Evolutionary conservation across 2,888 invertebrate species (phyloP).

Genomic region (Cinara cedri): DNA sequence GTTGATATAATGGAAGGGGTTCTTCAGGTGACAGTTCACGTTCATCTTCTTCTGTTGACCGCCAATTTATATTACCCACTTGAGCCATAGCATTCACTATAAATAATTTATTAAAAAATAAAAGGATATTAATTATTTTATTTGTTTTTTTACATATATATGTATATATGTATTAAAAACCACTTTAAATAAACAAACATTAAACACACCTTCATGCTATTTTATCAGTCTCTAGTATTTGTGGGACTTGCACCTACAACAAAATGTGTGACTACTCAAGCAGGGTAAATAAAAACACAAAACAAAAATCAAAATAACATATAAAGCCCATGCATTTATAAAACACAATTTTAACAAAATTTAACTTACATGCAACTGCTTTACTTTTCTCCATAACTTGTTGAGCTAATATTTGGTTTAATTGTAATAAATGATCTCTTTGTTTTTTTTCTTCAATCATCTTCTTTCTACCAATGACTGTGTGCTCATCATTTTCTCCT

Average conservation of each 20-base stretch:
- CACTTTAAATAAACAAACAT: conserved; percentile 11
- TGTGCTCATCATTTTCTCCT: conserved; percentile 60
- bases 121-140: conserved; percentile 3
- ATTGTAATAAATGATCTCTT: conserved; percentile 84
- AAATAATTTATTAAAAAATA: conserved; percentile 47
- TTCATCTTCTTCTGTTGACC: conserved; percentile 67
- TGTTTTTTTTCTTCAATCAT: conserved; percentile 84
- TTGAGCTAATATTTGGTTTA: conserved; percentile 90
- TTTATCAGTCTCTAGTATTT: conserved; percentile 55
- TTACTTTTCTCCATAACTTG: conserved; percentile 95
- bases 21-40: conserved; percentile 74
- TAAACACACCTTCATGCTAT: conserved; percentile 53
- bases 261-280: conserved; percentile 55
- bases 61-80: conserved; percentile 68
- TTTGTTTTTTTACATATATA: no score
- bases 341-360: neutral
- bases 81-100: conserved; percentile 80
- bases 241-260: conserved; percentile 56
- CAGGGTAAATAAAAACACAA: conserved; percentile 45
- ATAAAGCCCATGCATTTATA: conserved; percentile 43
- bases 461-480: conserved; percentile 68
- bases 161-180: no score
- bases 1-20: conserved; percentile 82
- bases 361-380: conserved; percentile 85
- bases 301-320: conserved; percentile 22